A percentile compares a stretch with the other conserved stretches of the same genome.
Conservation (phyloP, 2,113 vertebrate genomes). For the Apteryx mantelli region DNA sequence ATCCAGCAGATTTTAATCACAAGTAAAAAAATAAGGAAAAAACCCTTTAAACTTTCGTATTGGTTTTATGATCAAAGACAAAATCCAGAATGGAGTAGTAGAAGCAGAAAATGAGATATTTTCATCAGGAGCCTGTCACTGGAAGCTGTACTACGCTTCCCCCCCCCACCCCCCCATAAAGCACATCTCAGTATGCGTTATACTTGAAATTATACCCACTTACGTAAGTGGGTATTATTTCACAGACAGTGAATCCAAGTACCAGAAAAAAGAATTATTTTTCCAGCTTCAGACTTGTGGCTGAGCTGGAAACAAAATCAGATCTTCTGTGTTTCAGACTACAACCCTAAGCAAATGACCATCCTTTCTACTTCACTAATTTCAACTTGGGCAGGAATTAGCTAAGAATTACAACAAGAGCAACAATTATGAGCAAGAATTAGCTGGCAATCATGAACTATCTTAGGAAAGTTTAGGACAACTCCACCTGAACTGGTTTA, state of each 20-base stretch:
- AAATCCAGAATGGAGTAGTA: neutral
- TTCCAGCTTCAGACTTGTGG: neutral
- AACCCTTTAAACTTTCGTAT: neutral
- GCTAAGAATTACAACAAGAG: neutral
- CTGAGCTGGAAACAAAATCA: constrained; percentile 11
- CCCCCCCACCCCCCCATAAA: neutral
- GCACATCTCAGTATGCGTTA: neutral
- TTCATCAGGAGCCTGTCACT: neutral
- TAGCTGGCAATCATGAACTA: neutral
- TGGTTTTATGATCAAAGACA: neutral
- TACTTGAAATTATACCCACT: neutral
- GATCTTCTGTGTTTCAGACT: neutral
- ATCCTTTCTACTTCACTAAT: neutral
- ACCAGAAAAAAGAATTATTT: constrained; percentile 11
- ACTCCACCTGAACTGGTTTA: neutral
- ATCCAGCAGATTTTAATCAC: neutral
- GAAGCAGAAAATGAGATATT: neutral
- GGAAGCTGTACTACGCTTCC: neutral
- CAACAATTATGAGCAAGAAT: neutral
- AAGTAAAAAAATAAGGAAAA: neutral
- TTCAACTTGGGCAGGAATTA: constrained; percentile 5
- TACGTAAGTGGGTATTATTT: neutral
- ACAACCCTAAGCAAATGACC: neutral
- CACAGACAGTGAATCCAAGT: neutral
- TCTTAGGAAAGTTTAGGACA: neutral